phyloP scores from a whole-genome alignment of 2,797 vertebrate species.

The Aratinga solstitialis region DNA sequence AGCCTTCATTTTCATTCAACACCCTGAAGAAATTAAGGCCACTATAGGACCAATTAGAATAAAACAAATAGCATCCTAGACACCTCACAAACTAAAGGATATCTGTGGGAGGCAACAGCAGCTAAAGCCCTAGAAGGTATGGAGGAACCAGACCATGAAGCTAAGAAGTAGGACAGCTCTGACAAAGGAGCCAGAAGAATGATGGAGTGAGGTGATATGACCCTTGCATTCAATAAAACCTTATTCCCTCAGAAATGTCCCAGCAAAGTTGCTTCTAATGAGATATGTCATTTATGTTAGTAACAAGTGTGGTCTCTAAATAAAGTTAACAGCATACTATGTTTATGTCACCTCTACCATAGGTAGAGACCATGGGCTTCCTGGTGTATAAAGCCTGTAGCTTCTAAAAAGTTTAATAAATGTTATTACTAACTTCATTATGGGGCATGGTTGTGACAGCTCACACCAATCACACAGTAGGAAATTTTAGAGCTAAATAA shows the following conservation, averaged over 20 bases:
- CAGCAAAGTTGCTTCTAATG: background rate
- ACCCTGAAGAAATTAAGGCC: background rate
- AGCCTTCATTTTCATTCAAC: slow-evolving; percentile 17
- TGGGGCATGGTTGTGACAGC: background rate
- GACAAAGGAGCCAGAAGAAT: background rate
- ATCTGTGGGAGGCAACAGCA: background rate
- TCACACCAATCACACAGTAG: background rate
- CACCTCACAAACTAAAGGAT: background rate
- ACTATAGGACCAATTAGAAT: background rate
- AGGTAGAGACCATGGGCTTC: background rate
- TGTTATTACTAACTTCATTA: background rate
- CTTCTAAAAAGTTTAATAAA: background rate
- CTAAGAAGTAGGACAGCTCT: background rate
- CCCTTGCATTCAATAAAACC: background rate
- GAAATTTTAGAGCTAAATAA: background rate
- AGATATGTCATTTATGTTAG: background rate
- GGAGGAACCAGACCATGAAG: background rate
- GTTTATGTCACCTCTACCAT: background rate
- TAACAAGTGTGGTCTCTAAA: background rate
- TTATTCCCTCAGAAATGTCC: background rate
- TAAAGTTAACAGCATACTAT: background rate
- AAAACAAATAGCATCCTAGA: background rate
- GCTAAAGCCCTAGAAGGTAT: background rate
- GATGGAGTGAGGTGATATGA: background rate
- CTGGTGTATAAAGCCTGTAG: background rate